Conservation (phyloP, 2,888 invertebrate genomes). For the Mesoligia furuncula region DNA sequence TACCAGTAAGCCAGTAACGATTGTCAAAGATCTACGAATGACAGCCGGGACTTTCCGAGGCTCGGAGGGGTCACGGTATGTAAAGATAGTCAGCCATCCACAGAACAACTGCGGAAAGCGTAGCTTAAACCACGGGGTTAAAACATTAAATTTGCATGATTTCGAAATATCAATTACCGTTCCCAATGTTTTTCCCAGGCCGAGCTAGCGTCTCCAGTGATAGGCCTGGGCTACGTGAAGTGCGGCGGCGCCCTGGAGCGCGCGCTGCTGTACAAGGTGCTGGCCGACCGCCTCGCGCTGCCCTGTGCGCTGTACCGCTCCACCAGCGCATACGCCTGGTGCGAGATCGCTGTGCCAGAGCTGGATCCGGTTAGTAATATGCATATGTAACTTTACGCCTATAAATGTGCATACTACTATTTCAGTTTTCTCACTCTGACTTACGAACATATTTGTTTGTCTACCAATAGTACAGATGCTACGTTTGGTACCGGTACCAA, state of each 20-base stretch:
- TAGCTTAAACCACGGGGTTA: too few species aligned
- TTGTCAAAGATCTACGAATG: too few species aligned
- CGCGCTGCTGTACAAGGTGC: slow-evolving; percentile 91
- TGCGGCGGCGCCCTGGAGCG: slow-evolving; percentile 91
- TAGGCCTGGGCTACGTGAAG: slow-evolving; percentile 90
- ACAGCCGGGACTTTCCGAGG: too few species aligned
- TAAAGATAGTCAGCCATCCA: too few species aligned
- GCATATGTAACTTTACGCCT: too few species aligned
- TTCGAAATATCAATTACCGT: background rate
- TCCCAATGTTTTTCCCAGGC: slow-evolving; percentile 62
- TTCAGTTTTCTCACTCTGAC: background rate
- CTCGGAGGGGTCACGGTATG: too few species aligned
- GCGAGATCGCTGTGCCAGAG: slow-evolving; percentile 91
- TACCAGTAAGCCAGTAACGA: too few species aligned
- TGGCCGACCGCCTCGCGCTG: slow-evolving; percentile 91
- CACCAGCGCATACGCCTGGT: slow-evolving; percentile 91
- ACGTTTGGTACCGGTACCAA: background rate
- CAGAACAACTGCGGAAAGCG: too few species aligned
- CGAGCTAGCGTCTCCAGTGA: slow-evolving; percentile 83
- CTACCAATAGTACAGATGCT: too few species aligned
- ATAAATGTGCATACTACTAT: background rate
- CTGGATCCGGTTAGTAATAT: slow-evolving; percentile 71
- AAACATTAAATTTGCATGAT: background rate
- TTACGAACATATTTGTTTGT: background rate
- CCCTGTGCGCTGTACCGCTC: slow-evolving; percentile 91